Evolutionary conservation across 2,888 invertebrate genomes (phyloP).

Genomic region (Cheilosia scutellata): DNA sequence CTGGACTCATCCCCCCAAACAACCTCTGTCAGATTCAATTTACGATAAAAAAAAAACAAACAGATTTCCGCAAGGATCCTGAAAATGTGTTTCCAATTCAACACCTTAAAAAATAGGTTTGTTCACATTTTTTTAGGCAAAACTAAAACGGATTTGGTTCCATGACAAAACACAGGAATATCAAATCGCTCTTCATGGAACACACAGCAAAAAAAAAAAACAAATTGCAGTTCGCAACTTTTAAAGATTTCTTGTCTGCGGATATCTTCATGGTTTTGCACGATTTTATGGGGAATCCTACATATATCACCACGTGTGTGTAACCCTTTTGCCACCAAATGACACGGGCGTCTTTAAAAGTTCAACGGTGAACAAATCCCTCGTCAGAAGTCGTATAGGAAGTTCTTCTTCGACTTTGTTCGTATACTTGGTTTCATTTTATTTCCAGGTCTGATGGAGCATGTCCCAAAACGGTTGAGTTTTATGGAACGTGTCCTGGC

Average conservation of each 20-base stretch:
- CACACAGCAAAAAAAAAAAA: slow-evolving; percentile 4
- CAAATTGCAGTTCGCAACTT: slow-evolving; percentile 53
- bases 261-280: not conserved
- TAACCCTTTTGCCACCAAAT: slow-evolving; percentile 54
- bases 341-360: slow-evolving; percentile 65
- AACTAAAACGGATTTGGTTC: slow-evolving; percentile 40
- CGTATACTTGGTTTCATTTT: slow-evolving; percentile 42
- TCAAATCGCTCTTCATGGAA: slow-evolving; percentile 38
- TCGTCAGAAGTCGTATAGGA: slow-evolving; percentile 62
- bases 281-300: not conserved
- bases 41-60: slow-evolving; percentile 8
- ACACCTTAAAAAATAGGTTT: slow-evolving; percentile 25
- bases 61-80: slow-evolving; percentile 20
- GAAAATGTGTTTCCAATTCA: slow-evolving; percentile 46
- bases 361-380: slow-evolving; percentile 73
- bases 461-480: slow-evolving; percentile 56
- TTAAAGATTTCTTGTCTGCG: slow-evolving; percentile 49
- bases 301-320: slow-evolving; percentile 6
- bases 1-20: not conserved
- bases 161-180: slow-evolving; percentile 48
- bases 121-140: slow-evolving; percentile 11
- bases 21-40: slow-evolving; percentile 21
- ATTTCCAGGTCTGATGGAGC: slow-evolving; percentile 29
- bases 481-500: slow-evolving; percentile 61
- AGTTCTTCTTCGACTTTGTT: slow-evolving; percentile 63